Evolutionary conservation across 2,113 vertebrate species (phyloP), one percentile per base, ranked within the genome.

Genomic region (mouse (Mus musculus)): DNA sequence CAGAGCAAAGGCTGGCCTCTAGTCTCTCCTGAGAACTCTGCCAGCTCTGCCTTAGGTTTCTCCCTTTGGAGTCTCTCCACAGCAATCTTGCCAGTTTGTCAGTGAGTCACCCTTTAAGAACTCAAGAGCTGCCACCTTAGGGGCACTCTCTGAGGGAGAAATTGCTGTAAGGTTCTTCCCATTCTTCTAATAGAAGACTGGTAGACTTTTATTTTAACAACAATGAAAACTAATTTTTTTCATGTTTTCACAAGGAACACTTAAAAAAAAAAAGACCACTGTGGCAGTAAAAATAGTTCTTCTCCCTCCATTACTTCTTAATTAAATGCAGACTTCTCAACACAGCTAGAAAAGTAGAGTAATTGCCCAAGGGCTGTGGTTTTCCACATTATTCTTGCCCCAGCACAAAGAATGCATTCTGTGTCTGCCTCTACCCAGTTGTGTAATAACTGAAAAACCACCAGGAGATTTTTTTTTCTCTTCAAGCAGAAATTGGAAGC

Each of bases 311-410:
- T 56, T 77, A 84, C n/a, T 59, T 77, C 92, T 42, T 96, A 97
- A 96, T 93, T 89, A 94, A 97, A 93, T 92, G 59, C 90, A 96
- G 96, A 82, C 69, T 87, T 95, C n/a, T 93, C 88, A 93, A 59
- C 65, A 85, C 89, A 52, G 65, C 72, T 67, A 78, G 24, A 93
- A 59, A 90, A 95, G 63, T 3, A 28, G 39, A 92, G 49, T 87
- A 95, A 94, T 85, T 90, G 63, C 85, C 75, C 75, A 86, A 86
- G 54, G 71, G 90, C 67, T 93, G 92, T 0, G 71, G 95, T 11
- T 96, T 97, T 90, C 84, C 75, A 42, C 76, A 17, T 90, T 85
- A 92, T 93, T 91, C 71, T 80, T 67, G 56, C 5, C 42, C 59
- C n/a, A 75, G 90, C 52, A 90, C 90, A 96, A 95, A 95, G 75